Percentiles rank a stretch among this genome's conserved stretches.
Evolutionary conservation across 2,888 invertebrate species (phyloP).

Genomic region (Helobdella robusta): DNA sequence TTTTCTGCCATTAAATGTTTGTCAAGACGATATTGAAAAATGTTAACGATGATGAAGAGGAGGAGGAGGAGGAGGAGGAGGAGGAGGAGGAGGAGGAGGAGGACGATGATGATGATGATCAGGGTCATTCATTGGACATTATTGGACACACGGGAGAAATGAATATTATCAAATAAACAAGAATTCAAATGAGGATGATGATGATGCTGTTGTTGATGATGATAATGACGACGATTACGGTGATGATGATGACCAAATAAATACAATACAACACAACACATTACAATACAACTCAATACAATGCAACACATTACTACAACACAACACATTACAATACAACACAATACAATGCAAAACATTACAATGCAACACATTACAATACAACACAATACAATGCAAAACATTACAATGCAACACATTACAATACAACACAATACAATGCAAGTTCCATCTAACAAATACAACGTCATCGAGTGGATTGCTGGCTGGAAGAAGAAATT

Average conservation of each 20-base stretch:
- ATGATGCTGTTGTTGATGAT: neutral
- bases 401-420: neutral
- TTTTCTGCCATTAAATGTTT: too few relatives aligned
- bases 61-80: too few relatives aligned
- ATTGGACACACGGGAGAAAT: too few relatives aligned
- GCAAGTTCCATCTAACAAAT: too few relatives aligned
- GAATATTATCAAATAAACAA: too few relatives aligned
- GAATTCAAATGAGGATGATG: too few relatives aligned
- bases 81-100: neutral
- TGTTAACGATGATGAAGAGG: too few relatives aligned
- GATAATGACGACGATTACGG: slow-evolving; percentile 1
- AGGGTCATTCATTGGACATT: too few relatives aligned
- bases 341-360: neutral
- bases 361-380: neutral
- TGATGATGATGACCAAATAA: neutral
- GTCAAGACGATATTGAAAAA: too few relatives aligned
- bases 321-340: neutral
- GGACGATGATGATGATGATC: neutral
- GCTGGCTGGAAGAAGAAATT: too few relatives aligned
- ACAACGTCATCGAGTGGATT: too few relatives aligned
- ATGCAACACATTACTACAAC: neutral
- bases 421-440: slow-evolving; percentile 2
- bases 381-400: neutral
- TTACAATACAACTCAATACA: neutral
- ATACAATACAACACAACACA: slow-evolving; percentile 3